A percentile compares a stretch with the other conserved stretches of the same genome.
phyloP scores from a whole-genome alignment of 2,888 invertebrate species.

The Desoria tigrina region DNA sequence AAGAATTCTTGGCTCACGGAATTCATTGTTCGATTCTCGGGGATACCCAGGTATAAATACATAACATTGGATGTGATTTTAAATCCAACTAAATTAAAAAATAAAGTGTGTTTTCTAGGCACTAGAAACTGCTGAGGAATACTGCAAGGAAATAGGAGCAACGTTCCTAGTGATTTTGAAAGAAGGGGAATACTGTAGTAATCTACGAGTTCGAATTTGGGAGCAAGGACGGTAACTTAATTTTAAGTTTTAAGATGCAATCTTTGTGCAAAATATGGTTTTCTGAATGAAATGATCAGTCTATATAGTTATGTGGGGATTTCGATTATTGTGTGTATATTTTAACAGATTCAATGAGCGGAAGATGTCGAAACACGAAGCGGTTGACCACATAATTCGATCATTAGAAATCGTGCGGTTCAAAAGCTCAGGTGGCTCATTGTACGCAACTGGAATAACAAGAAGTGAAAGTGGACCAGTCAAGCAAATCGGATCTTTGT shows the following conservation, averaged over 20 bases:
- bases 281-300: not conserved
- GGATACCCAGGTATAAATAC: conserved; percentile 56
- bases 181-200: conserved; percentile 63
- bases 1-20: conserved; percentile 72
- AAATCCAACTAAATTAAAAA: not conserved
- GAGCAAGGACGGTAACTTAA: conserved; percentile 63
- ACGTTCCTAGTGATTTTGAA: conserved; percentile 67
- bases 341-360: conserved; percentile 65
- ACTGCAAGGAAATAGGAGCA: conserved; percentile 65
- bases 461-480: conserved; percentile 26
- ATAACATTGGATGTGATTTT: conserved; percentile 6
- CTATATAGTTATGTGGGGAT: no score
- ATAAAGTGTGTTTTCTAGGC: conserved; percentile 56
- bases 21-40: conserved; percentile 68
- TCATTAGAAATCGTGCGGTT: conserved; percentile 1
- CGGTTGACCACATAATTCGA: conserved; percentile 67
- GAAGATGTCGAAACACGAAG: conserved; percentile 64
- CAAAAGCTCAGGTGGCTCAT: conserved; percentile 17
- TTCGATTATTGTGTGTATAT: no score
- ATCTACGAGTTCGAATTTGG: conserved; percentile 64
- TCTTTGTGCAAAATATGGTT: conserved; percentile 7
- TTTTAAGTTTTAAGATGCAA: not conserved
- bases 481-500: conserved; percentile 18
- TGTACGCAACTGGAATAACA: conserved; percentile 22
- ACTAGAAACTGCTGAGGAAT: conserved; percentile 68